Evolutionary conservation across 2,888 invertebrate genomes (phyloP).

Genomic region (Aphidius colemani): DNA sequence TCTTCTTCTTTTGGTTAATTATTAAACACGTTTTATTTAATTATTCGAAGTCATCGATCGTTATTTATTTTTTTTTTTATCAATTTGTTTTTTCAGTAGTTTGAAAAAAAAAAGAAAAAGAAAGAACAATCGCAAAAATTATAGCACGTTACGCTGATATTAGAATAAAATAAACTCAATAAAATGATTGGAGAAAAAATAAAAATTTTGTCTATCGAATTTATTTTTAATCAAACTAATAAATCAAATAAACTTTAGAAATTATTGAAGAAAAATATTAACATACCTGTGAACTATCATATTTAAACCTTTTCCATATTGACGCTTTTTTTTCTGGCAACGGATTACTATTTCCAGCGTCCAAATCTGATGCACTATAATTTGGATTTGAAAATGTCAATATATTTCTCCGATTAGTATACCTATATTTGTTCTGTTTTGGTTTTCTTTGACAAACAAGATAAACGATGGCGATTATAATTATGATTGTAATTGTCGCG

Average conservation of each 20-base stretch:
- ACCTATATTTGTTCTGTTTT: constrained; percentile 63
- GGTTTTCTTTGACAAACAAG: constrained; percentile 61
- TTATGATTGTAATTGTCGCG: constrained; percentile 54
- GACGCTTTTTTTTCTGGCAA: constrained; percentile 65
- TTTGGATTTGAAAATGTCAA: constrained; percentile 90
- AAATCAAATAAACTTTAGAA: neutral
- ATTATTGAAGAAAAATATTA: constrained; percentile 6
- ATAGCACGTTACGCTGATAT: neutral
- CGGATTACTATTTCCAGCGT: constrained; percentile 55
- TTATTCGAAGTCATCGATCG: constrained; percentile 35
- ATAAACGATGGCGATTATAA: constrained; percentile 48
- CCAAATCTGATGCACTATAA: constrained; percentile 69
- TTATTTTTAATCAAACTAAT: neutral
- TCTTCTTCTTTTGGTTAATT: constrained; percentile 34
- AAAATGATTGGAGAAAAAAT: neutral
- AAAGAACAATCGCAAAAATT: constrained; percentile 28
- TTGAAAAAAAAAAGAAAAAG: constrained; percentile 30
- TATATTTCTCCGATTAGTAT: constrained; percentile 70
- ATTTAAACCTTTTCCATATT: constrained; percentile 77
- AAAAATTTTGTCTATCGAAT: neutral
- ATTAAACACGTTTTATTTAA: constrained; percentile 3
- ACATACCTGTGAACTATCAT: constrained; percentile 75
- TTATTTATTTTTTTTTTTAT: constrained; percentile 45
- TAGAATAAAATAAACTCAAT: neutral
- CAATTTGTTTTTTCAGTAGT: neutral